A percentile compares a stretch with the other conserved stretches of the same genome.
Conservation (phyloP, 2,797 vertebrate species). For the Scolopax rusticola region DNA sequence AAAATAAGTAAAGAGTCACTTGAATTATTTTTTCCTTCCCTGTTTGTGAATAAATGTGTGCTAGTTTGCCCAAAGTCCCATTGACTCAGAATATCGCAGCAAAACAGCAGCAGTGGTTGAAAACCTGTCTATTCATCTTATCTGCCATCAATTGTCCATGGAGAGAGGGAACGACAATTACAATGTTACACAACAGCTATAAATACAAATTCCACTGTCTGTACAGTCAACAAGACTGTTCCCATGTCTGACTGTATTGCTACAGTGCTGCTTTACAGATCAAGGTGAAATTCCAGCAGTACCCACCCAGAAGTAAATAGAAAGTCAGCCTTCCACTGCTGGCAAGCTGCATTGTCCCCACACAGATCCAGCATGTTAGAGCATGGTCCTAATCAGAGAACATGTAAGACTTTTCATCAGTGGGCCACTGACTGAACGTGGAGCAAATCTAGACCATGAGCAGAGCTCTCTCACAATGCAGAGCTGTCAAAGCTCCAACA, state of each 20-base stretch:
- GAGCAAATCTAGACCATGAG: background rate
- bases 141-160: background rate
- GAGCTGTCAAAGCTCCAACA: background rate
- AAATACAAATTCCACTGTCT: background rate
- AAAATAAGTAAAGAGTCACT: background rate
- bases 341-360: rapidly evolving
- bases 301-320: background rate
- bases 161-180: background rate
- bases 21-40: background rate
- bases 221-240: background rate
- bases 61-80: background rate
- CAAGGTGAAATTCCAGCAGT: background rate
- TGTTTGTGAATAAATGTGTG: constrained; percentile 22
- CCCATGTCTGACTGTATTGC: rapidly evolving
- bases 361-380: background rate
- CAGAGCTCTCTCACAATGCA: background rate
- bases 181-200: background rate
- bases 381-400: background rate
- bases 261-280: background rate
- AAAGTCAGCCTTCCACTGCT: background rate
- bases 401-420: rapidly evolving
- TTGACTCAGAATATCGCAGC: background rate
- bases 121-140: background rate
- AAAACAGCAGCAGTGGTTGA: background rate
- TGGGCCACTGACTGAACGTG: background rate